Percentiles rank a stretch among this genome's conserved stretches.
Evolutionary conservation across 2,888 invertebrate genomes (phyloP).

Genomic region (Sepioteuthis lessoniana): DNA sequence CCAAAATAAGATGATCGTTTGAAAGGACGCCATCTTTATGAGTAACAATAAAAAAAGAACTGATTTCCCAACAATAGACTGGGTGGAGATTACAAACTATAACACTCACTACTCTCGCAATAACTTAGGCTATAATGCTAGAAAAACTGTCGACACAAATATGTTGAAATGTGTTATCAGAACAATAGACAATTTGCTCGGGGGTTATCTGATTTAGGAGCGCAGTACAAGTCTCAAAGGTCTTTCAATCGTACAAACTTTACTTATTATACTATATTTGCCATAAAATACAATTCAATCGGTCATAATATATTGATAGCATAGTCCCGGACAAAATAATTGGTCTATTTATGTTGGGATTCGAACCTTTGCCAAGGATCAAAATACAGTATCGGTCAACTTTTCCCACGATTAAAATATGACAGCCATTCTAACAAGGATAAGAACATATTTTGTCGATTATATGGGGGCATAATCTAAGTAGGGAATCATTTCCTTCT

Average conservation of each 20-base stretch:
- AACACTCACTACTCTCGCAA: not conserved
- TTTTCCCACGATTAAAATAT: too few species aligned
- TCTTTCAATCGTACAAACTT: slow-evolving; percentile 1
- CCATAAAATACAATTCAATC: not conserved
- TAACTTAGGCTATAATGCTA: not conserved
- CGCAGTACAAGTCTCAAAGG: not conserved
- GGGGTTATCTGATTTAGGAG: not conserved
- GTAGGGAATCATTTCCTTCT: too few species aligned
- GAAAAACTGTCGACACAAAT: not conserved
- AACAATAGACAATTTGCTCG: not conserved
- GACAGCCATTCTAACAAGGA: too few species aligned
- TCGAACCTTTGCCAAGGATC: too few species aligned
- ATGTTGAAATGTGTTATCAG: slow-evolving; percentile 9
- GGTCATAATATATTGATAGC: not conserved
- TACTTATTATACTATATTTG: not conserved
- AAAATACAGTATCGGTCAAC: too few species aligned
- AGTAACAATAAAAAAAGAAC: not conserved
- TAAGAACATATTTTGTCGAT: too few species aligned
- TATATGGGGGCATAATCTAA: too few species aligned
- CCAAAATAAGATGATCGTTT: not conserved
- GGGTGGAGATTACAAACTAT: slow-evolving; percentile 6
- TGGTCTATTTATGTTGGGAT: too few species aligned
- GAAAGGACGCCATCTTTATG: not conserved
- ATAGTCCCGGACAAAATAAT: too few species aligned
- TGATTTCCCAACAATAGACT: slow-evolving; percentile 33